These are phyloP conservation scores for Clupea harengus DNA, from an alignment of 2,113 vertebrate genomes.

Conservation along the genomic window DNA sequence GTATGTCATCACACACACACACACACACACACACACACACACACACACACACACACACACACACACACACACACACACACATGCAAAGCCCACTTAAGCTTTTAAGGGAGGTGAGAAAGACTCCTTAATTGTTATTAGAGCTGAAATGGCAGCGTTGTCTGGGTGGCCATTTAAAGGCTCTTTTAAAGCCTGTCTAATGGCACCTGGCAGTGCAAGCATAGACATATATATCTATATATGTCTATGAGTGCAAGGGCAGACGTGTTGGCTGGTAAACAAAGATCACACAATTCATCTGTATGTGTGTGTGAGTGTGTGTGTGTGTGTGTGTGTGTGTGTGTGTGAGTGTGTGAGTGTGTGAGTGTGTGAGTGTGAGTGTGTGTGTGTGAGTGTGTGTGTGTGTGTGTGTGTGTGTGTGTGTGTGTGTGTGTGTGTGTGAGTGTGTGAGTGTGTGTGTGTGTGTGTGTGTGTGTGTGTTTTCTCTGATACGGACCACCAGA, in stretches of 20 bases:
- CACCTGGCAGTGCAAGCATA: neutral
- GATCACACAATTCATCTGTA: neutral
- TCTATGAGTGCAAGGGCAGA: neutral
- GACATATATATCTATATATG: too few relatives aligned
- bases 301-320: too few relatives aligned
- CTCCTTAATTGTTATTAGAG: conserved; percentile 31
- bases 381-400: neutral
- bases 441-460: neutral
- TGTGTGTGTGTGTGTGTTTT: neutral
- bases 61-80: neutral
- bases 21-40: neutral
- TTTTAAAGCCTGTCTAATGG: neutral
- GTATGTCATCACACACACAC: neutral
- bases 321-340: neutral
- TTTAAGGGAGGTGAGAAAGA: conserved; percentile 28
- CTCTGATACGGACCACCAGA: too few relatives aligned
- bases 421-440: too few relatives aligned
- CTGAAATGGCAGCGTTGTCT: neutral
- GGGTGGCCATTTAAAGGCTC: neutral
- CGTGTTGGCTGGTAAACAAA: neutral
- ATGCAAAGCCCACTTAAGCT: neutral
- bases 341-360: neutral
- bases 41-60: neutral
- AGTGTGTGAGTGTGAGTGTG: neutral
- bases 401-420: too few relatives aligned